Evolutionary conservation across 2,797 vertebrate species (phyloP), one percentile per base, ranked within the genome.

Genomic region (Lacerta viridis): DNA sequence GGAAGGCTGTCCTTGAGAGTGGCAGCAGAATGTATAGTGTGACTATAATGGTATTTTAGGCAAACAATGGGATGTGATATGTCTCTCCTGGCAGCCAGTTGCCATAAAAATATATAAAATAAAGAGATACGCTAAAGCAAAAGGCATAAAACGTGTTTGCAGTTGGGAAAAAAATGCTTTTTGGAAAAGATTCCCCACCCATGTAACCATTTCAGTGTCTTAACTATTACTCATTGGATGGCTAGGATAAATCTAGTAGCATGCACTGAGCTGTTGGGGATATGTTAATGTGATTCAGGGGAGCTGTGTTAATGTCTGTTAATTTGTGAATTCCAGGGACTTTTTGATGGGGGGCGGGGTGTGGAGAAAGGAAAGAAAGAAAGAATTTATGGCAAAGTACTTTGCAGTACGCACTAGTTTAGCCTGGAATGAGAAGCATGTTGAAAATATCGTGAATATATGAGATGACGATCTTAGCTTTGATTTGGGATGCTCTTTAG

Each of bases 401-500:
- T 89, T 82, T 64, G 17, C 61, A 64, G 61, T 64, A 23, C 80
- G 43, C 2, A 3, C 85, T 90, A 11, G 87, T 87, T 91, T 92
- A 75, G 2, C 0, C 89, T 92, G 93, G 90, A 95, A 92, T 86
- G 27, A 92, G 85, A 94, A 88, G 79, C 77, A 88, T 25, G 64
- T 77, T 80, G 83, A 87, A 93, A 93, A 87, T 75, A 89, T 85
- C 82, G 89, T 95, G 93, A 96, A 95, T 93, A 92, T 92, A 84
- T 86, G 89, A 94, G 83, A 87, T 91, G 33, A 23, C 23, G 50
- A 80, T n/a, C 59, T 68, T 75, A 39, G 43, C 78, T 94, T 95
- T 87, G 89, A 93, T 92, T 94, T 94, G 91, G 91, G 92, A 84
- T 89, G 92, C 93, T 93, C 91, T 92, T 95, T 95, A 95, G 91